These are phyloP conservation scores for Ophiodon elongatus DNA, from an alignment of 2,113 vertebrate species.

Conservation along the genomic window DNA sequence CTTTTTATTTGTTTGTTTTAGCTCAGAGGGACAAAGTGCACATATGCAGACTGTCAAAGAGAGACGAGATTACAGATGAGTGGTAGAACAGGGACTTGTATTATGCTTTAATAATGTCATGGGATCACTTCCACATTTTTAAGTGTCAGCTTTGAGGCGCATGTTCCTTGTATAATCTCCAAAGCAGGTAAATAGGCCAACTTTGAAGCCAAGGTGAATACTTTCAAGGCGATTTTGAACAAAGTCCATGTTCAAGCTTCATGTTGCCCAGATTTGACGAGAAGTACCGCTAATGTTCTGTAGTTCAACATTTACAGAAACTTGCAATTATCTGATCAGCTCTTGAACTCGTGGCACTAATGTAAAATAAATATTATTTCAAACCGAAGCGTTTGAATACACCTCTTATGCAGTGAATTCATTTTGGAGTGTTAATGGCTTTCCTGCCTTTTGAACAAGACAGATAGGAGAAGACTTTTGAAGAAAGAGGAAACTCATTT, in stretches of 20 bases:
- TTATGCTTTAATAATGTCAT: slow-evolving; percentile 2
- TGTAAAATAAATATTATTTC: background rate
- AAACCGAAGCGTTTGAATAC: background rate
- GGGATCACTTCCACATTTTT: background rate
- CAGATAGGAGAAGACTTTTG: background rate
- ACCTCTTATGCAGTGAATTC: background rate
- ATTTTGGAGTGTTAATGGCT: slow-evolving; percentile 2
- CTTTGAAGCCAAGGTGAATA: background rate
- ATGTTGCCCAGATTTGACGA: background rate
- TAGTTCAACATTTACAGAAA: background rate
- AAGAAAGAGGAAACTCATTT: slow-evolving; percentile 13
- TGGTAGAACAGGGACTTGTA: background rate
- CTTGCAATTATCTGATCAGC: background rate
- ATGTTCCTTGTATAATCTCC: background rate
- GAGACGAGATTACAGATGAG: slow-evolving; percentile 9
- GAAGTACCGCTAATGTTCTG: background rate
- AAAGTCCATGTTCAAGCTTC: background rate
- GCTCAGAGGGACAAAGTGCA: background rate
- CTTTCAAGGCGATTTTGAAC: background rate
- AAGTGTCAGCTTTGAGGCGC: background rate
- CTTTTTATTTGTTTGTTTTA: slow-evolving; percentile 3
- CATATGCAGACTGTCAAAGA: background rate
- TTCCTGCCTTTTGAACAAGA: background rate
- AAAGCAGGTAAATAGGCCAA: background rate
- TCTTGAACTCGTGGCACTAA: background rate